These are phyloP conservation scores for Montipora cactus DNA, from an alignment of 64 coral and sea anemone species.

Conservation along the genomic window DNA sequence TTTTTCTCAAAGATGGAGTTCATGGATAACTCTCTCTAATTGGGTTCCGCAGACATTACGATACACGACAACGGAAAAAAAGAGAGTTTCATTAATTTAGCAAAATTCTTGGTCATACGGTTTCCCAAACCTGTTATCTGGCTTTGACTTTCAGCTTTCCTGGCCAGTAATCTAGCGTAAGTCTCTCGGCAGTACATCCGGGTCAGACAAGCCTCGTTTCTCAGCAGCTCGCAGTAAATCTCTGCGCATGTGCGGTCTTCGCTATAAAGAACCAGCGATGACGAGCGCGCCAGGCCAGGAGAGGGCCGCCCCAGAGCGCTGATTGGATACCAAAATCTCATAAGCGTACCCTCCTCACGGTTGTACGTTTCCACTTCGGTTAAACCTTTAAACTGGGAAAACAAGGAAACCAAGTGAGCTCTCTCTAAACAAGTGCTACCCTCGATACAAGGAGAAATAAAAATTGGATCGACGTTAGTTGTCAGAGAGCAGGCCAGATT, in stretches of 20 bases:
- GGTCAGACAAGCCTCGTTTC: conserved; percentile 64
- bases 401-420: background rate
- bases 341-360: conserved; percentile 89
- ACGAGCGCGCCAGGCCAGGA: conserved; percentile 65
- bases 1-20: background rate
- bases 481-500: no score
- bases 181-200: conserved; percentile 83
- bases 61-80: no score
- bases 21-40: no score
- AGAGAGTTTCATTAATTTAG: background rate
- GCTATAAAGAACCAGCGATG: conserved; percentile 69
- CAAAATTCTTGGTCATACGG: background rate
- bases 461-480: no score
- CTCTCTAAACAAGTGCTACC: no score
- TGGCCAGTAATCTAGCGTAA: conserved; percentile 3
- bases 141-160: background rate
- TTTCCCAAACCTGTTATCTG: conserved; percentile 11
- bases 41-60: no score
- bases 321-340: conserved; percentile 98
- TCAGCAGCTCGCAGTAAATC: conserved; percentile 71
- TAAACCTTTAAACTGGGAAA: conserved; percentile 64
- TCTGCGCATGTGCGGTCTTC: conserved; percentile 77
- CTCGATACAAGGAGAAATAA: no score
- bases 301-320: conserved; percentile 72
- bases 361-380: conserved; percentile 92